Percentiles rank a stretch among this genome's conserved stretches.
Conservation (phyloP, 2,797 vertebrate species). For the Notamacropus eugenii region DNA sequence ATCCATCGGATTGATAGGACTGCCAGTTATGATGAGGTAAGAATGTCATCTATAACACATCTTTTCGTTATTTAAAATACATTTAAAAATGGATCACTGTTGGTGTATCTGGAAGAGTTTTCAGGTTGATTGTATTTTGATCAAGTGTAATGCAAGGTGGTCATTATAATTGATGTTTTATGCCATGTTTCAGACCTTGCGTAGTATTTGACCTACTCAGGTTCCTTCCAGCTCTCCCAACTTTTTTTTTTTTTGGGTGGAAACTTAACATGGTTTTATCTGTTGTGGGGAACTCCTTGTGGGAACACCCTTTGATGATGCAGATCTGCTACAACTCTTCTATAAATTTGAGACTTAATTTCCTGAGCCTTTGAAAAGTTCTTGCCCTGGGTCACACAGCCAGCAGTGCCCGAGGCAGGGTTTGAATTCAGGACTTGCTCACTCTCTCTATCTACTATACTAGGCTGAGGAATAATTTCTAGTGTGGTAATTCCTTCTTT, state of each 20-base stretch:
- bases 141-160: background rate
- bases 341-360: background rate
- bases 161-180: background rate
- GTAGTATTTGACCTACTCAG: background rate
- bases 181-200: background rate
- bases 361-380: background rate
- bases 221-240: background rate
- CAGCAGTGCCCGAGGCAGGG: background rate
- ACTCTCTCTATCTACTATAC: background rate
- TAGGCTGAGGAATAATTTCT: background rate
- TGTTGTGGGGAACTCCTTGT: background rate
- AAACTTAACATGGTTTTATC: background rate
- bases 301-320: background rate
- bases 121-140: background rate
- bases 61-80: background rate
- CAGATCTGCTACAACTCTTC: background rate
- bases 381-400: background rate
- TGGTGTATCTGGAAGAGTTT: slow-evolving; percentile 33
- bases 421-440: background rate
- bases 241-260: background rate
- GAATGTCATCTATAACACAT: slow-evolving; percentile 41
- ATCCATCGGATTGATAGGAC: slow-evolving; percentile 97
- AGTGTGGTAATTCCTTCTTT: background rate
- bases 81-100: background rate
- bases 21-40: slow-evolving; percentile 93